These are phyloP conservation scores for Rhynchophorus ferrugineus DNA, from an alignment of 1,140 invertebrate genomes.

Conservation along the genomic window DNA sequence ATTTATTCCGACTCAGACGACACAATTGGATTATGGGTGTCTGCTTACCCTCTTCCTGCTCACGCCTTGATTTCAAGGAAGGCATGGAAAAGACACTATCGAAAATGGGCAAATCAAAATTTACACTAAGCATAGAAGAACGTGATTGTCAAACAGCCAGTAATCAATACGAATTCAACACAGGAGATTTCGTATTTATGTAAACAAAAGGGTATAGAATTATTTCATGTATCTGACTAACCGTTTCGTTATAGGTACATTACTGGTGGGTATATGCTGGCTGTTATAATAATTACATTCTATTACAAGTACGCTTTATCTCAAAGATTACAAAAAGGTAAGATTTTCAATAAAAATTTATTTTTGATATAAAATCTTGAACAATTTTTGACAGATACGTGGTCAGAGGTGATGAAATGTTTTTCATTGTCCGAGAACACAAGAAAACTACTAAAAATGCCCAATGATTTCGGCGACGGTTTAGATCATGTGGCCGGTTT, in stretches of 20 bases:
- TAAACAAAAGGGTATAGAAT: too few relatives aligned
- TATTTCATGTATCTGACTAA: too few relatives aligned
- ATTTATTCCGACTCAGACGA: conserved; percentile 7
- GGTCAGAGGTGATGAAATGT: conserved; percentile 42
- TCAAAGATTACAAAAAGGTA: too few relatives aligned
- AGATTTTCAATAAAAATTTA: too few relatives aligned
- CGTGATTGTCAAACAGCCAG: conserved; percentile 46
- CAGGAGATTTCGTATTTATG: conserved; percentile 48
- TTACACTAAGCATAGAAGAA: conserved; percentile 40
- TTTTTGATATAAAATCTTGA: too few relatives aligned
- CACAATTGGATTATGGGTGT: conserved; percentile 49
- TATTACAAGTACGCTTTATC: too few relatives aligned
- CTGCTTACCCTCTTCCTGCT: conserved; percentile 53
- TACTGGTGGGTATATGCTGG: too few relatives aligned
- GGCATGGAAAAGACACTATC: conserved; percentile 46
- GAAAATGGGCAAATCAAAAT: conserved; percentile 17
- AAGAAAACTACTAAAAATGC: conserved; percentile 30
- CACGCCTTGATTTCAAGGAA: conserved; percentile 42
- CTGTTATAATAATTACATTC: too few relatives aligned
- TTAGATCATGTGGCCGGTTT: conserved; percentile 57
- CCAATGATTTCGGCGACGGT: conserved; percentile 42
- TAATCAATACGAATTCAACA: conserved; percentile 36
- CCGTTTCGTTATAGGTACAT: too few relatives aligned
- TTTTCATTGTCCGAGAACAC: conserved; percentile 37
- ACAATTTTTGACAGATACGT: too few relatives aligned